Percentiles rank a stretch among this genome's conserved stretches.
These are phyloP conservation scores for Drosophila barbarae DNA, from an alignment of 2,888 invertebrate species.

Conservation along the genomic window DNA sequence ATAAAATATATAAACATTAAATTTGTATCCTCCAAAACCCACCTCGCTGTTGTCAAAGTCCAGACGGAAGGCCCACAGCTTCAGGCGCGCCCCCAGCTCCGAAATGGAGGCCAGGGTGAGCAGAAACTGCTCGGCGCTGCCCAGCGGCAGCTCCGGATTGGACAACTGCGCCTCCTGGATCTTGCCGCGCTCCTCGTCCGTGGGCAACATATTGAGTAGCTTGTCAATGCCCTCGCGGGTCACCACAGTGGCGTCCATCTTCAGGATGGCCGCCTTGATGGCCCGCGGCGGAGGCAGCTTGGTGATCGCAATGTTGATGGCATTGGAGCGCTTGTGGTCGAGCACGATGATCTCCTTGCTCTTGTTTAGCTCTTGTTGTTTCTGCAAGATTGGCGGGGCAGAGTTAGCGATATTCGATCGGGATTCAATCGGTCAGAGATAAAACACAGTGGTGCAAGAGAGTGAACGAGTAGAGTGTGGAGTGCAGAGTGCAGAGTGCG, in stretches of 20 bases:
- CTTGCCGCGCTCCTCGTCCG: conserved; percentile 96
- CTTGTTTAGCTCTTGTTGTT: conserved; percentile 90
- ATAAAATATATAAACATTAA: no score
- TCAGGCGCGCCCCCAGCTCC: conserved; percentile 94
- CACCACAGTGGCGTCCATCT: conserved; percentile 99
- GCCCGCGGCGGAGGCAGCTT: conserved; percentile 98
- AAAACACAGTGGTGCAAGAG: conserved; percentile 32
- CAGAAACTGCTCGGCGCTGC: conserved; percentile 99
- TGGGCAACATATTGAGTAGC: conserved; percentile 97
- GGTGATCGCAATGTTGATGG: conserved; percentile 99
- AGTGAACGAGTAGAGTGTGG: conserved; percentile 21
- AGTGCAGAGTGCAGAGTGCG: conserved; percentile 24
- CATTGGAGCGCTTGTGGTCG: conserved; percentile 98
- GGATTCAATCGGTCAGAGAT: conserved; percentile 8
- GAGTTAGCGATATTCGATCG: conserved; percentile 13
- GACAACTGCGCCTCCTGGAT: conserved; percentile 92
- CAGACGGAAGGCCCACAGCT: conserved; percentile 98
- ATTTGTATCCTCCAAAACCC: conserved; percentile 41
- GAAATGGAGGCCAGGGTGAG: conserved; percentile 96
- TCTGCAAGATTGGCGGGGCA: conserved; percentile 81
- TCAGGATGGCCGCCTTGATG: conserved; percentile 98
- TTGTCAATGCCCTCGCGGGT: conserved; percentile 99
- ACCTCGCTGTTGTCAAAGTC: conserved; percentile 99
- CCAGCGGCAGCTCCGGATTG: conserved; percentile 81
- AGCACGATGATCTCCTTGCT: conserved; percentile 96